phyloP scores from a whole-genome alignment of 30 jellyfish, hydroid and myxozoan species.

The Pseudorhiza aurosa region DNA sequence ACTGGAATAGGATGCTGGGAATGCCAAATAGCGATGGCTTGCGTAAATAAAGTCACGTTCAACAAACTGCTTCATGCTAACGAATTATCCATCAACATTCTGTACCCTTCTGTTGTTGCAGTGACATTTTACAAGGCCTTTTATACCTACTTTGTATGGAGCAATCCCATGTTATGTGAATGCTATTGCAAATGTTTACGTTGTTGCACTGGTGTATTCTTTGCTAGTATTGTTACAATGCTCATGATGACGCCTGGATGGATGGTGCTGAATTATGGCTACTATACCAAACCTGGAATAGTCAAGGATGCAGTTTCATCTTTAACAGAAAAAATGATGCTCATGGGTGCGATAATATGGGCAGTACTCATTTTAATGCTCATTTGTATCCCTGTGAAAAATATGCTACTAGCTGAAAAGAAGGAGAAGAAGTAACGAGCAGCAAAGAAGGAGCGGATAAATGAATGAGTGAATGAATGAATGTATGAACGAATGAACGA shows the following conservation, averaged over 20 bases:
- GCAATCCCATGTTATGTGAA: constrained; percentile 81
- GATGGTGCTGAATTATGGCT: constrained; percentile 70
- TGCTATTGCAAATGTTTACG: constrained; percentile 72
- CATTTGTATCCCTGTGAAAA: constrained; percentile 68
- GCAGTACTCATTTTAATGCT: constrained; percentile 70
- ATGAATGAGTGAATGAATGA: too few relatives aligned
- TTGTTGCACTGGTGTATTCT: constrained; percentile 70
- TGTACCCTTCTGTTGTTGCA: constrained; percentile 67
- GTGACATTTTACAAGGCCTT: constrained; percentile 68
- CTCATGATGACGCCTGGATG: constrained; percentile 87
- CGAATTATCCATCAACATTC: constrained; percentile 47
- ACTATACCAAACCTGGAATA: constrained; percentile 69
- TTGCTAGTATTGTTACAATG: constrained; percentile 73
- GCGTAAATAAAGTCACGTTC: constrained; percentile 33
- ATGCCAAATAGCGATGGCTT: constrained; percentile 45
- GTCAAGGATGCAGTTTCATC: constrained; percentile 69
- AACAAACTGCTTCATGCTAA: constrained; percentile 32
- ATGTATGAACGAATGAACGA: too few relatives aligned
- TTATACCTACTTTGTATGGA: constrained; percentile 70
- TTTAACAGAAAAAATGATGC: constrained; percentile 81
- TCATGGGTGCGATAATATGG: constrained; percentile 95
- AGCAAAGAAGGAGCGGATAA: too few relatives aligned
- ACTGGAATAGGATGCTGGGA: constrained; percentile 84
- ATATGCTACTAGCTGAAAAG: constrained; percentile 60
- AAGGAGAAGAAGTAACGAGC: constrained; percentile 65